Conservation (phyloP, 2,797 vertebrate genomes). For the Melanotaenia maccullochi region DNA sequence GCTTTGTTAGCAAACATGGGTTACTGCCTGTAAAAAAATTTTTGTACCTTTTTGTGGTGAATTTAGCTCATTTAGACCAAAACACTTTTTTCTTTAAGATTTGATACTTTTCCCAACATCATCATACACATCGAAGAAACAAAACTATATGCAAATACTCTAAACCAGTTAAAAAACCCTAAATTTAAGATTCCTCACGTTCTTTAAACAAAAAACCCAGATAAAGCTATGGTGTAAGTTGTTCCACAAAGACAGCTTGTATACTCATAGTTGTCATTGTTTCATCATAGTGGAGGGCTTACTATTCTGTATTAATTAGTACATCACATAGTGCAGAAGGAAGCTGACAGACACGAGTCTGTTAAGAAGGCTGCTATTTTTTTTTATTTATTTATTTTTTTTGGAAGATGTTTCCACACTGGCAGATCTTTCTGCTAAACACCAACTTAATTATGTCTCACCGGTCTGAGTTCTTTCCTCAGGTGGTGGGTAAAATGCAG, state of each 20-base stretch:
- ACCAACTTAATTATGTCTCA: slow-evolving; percentile 41
- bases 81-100: too few relatives aligned
- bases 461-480: slow-evolving; percentile 36
- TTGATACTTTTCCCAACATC: too few relatives aligned
- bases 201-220: not conserved
- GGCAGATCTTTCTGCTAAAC: slow-evolving; percentile 36
- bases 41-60: too few relatives aligned
- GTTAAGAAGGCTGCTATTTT: slow-evolving; percentile 2
- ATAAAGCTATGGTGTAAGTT: slow-evolving; percentile 15
- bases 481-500: slow-evolving; percentile 37
- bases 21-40: too few relatives aligned
- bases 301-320: slow-evolving; percentile 46
- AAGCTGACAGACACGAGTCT: slow-evolving; percentile 23
- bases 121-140: too few relatives aligned
- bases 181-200: not conserved
- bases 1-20: too few relatives aligned
- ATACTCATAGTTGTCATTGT: too few relatives aligned
- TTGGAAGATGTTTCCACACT: not conserved
- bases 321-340: slow-evolving; percentile 35
- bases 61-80: too few relatives aligned
- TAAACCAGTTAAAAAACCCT: not conserved
- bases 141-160: too few relatives aligned
- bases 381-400: slow-evolving; percentile 22
- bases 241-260: slow-evolving; percentile 21
- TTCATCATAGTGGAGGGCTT: slow-evolving; percentile 40